Evolutionary conservation across 2,888 invertebrate genomes (phyloP).

Genomic region (Lagria hirta): DNA sequence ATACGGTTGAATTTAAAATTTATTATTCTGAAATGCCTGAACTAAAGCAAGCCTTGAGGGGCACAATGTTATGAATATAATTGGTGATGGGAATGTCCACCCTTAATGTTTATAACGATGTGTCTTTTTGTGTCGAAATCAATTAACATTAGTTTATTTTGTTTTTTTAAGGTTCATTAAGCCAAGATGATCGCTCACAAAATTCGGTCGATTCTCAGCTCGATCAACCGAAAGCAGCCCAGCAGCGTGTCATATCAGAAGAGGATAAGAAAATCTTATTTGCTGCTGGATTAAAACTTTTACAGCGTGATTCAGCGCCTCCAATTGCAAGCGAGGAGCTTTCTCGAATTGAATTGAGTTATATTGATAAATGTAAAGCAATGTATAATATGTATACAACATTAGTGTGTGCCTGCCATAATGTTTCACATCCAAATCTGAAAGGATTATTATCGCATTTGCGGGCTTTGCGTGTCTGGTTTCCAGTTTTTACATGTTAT

Average conservation of each 20-base stretch:
- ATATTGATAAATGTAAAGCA: constrained; percentile 49
- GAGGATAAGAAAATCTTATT: constrained; percentile 49
- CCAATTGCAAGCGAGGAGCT: constrained; percentile 41
- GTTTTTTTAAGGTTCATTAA: constrained; percentile 18
- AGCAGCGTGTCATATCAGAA: constrained; percentile 12
- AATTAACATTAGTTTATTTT: not conserved
- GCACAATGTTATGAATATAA: too few relatives aligned
- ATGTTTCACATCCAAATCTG: constrained; percentile 41
- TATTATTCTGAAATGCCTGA: too few relatives aligned
- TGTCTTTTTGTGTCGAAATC: constrained; percentile 1
- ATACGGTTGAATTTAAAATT: too few relatives aligned
- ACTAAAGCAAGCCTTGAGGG: too few relatives aligned
- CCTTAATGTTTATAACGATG: not conserved
- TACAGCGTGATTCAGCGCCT: constrained; percentile 42
- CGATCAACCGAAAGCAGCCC: not conserved
- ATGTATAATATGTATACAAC: constrained; percentile 48
- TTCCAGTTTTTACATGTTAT: constrained; percentile 65
- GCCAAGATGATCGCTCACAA: constrained; percentile 26
- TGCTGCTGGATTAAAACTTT: constrained; percentile 47
- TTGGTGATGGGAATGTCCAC: too few relatives aligned
- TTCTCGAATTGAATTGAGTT: constrained; percentile 47
- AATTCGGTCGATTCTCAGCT: constrained; percentile 19
- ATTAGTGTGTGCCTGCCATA: constrained; percentile 48
- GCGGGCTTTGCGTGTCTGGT: constrained; percentile 50
- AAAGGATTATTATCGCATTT: constrained; percentile 49